Base-by-base conservation (phyloP, 2,113 vertebrate species). In the Triplophysa dalaica region DNA sequence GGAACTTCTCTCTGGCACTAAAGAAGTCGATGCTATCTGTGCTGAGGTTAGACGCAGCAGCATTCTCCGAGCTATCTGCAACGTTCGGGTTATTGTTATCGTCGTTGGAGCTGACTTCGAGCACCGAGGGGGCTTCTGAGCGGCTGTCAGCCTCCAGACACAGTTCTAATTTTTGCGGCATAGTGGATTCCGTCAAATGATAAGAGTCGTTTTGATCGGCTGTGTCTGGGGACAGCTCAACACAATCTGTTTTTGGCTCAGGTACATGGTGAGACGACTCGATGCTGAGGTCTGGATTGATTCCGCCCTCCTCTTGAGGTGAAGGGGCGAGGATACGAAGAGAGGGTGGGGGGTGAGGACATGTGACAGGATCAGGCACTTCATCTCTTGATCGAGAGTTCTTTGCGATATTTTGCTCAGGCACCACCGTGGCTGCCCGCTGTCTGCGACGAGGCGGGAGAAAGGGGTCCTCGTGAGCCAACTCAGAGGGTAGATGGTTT, bases 11-110 rank as follows among this genome's bases (percentile, higher is more conserved):
- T 56, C 96, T 90, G 82, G 97, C 96, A 0, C 95, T 98, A 87
- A 96, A 94, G 90, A 99, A 99, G 88, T 98, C 92, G 19, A 98
- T 98, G 86, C 95, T 94, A 87, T 98, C 96, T 0, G 91, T 80
- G 80, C 94, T 95, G 84, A 94, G 93, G 79, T 87, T 92, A 8
- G 94, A 88, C 16, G 87, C 91, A 0, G 78, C 77, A 67, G 91
- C 90, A 41, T 90, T 72, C 78, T 0, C 56, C 4, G 3, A 22
- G 10, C 82, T 12, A 85, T 73, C 82, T 17, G 24, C 86, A 78
- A 0, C 64, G 66, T 72, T 13, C 14, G 0, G 26, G 82, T 85
- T 88, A 70, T 91, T 90, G 85, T 91, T 89, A 85, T 88, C 75
- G n/a, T 45, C 48, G n/a, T 38, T 52, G 9, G 77, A 68, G 22